Evolutionary conservation across 2,797 vertebrate species (phyloP), one percentile per base, ranked within the genome.

Genomic region (Sitta carolinensis): DNA sequence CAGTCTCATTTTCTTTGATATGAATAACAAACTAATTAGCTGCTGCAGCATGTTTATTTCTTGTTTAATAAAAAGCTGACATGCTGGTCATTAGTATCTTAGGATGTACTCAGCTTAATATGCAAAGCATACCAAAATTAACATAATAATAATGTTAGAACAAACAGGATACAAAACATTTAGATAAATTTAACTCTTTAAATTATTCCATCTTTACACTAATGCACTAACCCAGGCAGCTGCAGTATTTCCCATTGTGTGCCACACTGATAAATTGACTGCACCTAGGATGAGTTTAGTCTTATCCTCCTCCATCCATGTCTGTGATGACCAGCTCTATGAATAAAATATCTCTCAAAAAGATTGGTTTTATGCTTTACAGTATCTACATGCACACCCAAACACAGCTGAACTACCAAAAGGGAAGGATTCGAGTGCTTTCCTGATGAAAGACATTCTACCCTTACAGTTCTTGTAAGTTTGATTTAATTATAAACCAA

Each of bases 61-160:
- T 91, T 96, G 89, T 97, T 97, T 97, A 98, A 98, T 97, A 97
- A 97, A 97, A 97, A 97, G 87, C 93, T 97, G 97, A 97, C 95
- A 97, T 59, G 57, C 77, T 2, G 32, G 96, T 96, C 97, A 97
- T 97, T 97, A 97, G 88, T 91, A 92, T 97, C 79, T 95, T 95
- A 95, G 92, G 94, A 95, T 92, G 84, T 26, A 82, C 55, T 90
- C 88, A 8, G 17, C 73, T 98, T 97, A 97, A 97, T 97, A 97
- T 96, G 96, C 96, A 97, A 96, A 95, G 55, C 93, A 95, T 90
- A 97, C 67, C 95, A 93, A 97, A 98, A 98, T 98, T 97, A 97
- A 95, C 96, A 97, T 95, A 96, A 95, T 95, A 97, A 97, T 97
- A 96, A 97, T 91, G 89, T 94, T 96, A 97, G 94, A 96, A 98